Evolutionary conservation across 1,140 invertebrate species (phyloP).

Genomic region (Lepidostoma basale): DNA sequence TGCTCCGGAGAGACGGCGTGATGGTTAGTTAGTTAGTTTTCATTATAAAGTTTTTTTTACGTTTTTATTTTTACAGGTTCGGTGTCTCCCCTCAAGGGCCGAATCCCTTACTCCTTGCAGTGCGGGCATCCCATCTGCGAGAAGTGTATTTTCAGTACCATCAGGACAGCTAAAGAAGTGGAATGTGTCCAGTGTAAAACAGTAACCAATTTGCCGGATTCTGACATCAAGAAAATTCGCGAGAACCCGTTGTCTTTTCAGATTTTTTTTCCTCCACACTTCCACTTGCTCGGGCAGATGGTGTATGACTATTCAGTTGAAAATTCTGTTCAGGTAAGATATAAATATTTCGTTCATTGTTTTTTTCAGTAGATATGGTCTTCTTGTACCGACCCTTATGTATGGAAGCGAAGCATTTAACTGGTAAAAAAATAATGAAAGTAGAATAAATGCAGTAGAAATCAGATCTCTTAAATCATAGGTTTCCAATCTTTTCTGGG

Average conservation of each 20-base stretch:
- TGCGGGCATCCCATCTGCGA: slow-evolving; percentile 58
- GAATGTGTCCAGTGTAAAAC: slow-evolving; percentile 54
- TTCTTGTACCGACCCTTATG: too few species aligned
- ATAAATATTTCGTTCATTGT: slow-evolving; percentile 37
- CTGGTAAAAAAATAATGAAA: too few species aligned
- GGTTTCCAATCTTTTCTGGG: too few species aligned
- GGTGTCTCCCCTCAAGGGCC: slow-evolving; percentile 44
- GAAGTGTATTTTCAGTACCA: slow-evolving; percentile 52
- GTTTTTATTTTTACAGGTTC: slow-evolving; percentile 32
- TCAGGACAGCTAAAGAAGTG: slow-evolving; percentile 51
- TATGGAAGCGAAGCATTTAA: too few species aligned
- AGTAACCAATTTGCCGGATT: slow-evolving; percentile 46
- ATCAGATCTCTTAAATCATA: too few species aligned
- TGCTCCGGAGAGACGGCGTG: neutral
- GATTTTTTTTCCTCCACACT: slow-evolving; percentile 52
- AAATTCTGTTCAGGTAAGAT: slow-evolving; percentile 46
- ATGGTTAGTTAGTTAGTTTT: neutral
- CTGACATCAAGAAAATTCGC: slow-evolving; percentile 43
- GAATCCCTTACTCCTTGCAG: slow-evolving; percentile 52
- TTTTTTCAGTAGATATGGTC: too few species aligned
- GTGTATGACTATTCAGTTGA: slow-evolving; percentile 45
- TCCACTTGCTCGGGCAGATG: slow-evolving; percentile 50
- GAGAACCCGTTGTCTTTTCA: slow-evolving; percentile 49
- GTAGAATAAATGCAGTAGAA: too few species aligned
- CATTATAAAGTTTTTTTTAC: neutral